Base-by-base conservation (phyloP, 2,888 invertebrate species). In the Calameuta pallipes region DNA sequence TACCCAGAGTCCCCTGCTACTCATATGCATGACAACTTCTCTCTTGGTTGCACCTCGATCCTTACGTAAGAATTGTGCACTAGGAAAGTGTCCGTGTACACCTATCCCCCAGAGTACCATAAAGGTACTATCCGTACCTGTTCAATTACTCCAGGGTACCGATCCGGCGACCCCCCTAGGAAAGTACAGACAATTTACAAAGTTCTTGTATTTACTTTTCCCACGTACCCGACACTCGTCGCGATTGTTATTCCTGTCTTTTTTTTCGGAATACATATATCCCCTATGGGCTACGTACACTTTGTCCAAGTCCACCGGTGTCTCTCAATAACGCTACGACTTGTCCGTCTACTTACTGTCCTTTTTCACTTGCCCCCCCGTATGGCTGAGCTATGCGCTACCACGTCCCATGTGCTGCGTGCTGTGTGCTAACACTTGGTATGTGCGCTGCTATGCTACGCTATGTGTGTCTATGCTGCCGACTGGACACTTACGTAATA, bases 401-500 rank as follows among this genome's bases (percentile, higher is more conserved):
- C 56, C 33, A 71, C 13, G 70, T 33, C 15, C 70, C 70, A 70
- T 70, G 70, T 33, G 70, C 15, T 31, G 30, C 36, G 70, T 31
- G 70, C 70, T 70, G 30, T 33, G 70, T 33, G 31, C 71, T 31
- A 33, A 33, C 71, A 31, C 31, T 79, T 81, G 81, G 83, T 80
- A 83, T 85, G 81, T 75, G 80, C 80, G 70, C 76, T 77, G 84
- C 85, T 78, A 84, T 80, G 82, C 81, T 33, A 3, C 31, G 83
- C 82, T 83, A 86, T 83, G 84, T 79, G 80, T 82, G 85, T 84
- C 82, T 83, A 83, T 85, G 79, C 80, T 80, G 80, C 82, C 77
- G 37, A 82, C 87, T 86, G 88, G 89, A 87, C 88, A 85, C 86
- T 91, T 90, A 89, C 89, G 90, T 89, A 90, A 91, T 88, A 85